Evolutionary conservation across 2,797 vertebrate species (phyloP).

Genomic region (Emys orbicularis): DNA sequence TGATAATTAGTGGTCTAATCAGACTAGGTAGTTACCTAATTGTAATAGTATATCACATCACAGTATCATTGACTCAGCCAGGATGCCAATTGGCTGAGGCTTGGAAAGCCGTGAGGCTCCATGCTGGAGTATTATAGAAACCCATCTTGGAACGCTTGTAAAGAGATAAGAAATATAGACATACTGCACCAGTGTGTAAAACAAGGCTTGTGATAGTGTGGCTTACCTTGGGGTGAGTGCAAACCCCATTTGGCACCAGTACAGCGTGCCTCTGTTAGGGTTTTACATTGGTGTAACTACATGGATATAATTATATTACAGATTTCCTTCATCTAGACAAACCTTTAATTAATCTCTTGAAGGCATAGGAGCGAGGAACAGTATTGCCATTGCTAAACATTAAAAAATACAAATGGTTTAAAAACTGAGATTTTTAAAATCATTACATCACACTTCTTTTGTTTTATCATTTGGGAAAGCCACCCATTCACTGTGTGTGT

Average conservation of each 20-base stretch:
- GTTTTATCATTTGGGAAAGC: neutral
- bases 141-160: neutral
- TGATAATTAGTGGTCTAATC: neutral
- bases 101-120: too few relatives aligned
- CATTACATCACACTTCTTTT: too few relatives aligned
- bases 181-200: too few relatives aligned
- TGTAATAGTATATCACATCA: too few relatives aligned
- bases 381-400: accelerated
- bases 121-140: too few relatives aligned
- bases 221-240: neutral
- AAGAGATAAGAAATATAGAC: neutral
- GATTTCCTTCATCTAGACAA: neutral
- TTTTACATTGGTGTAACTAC: too few relatives aligned
- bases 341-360: neutral
- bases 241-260: neutral
- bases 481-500: neutral
- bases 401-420: neutral
- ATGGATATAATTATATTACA: neutral
- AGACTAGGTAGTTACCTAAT: neutral
- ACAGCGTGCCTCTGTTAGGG: too few relatives aligned
- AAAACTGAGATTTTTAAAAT: neutral
- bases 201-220: neutral
- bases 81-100: neutral
- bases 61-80: neutral
- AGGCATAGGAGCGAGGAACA: neutral